Conservation (phyloP, 2,113 vertebrate species). For the Heloderma charlesbogerti region DNA sequence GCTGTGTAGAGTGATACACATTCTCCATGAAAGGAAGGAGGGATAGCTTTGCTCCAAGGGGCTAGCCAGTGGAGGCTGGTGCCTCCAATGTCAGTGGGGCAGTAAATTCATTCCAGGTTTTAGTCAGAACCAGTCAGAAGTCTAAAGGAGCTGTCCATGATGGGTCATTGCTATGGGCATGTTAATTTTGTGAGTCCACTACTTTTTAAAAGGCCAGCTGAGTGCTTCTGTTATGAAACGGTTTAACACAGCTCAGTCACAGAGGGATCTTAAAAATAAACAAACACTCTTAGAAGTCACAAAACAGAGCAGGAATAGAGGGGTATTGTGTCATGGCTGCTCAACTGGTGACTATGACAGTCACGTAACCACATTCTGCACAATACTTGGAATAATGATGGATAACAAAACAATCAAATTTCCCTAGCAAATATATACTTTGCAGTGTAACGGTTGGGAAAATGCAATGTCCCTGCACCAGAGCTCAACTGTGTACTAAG, state of each 20-base stretch:
- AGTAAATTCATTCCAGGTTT: too few species aligned
- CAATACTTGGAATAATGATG: neutral
- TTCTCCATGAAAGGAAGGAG: neutral
- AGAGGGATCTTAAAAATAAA: neutral
- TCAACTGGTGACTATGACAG: neutral
- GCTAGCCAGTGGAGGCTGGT: too few species aligned
- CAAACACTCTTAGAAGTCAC: neutral
- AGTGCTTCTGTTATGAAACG: neutral
- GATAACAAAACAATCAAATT: neutral
- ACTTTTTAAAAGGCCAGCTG: neutral
- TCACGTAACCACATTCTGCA: neutral
- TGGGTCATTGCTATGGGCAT: neutral
- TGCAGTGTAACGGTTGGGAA: neutral
- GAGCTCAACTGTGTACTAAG: neutral
- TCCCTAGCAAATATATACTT: neutral
- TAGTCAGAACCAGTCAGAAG: too few species aligned
- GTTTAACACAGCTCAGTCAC: neutral
- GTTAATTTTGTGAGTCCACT: neutral
- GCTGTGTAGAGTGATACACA: too few species aligned
- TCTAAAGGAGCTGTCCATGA: too few species aligned
- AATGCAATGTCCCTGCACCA: neutral
- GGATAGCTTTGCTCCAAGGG: too few species aligned
- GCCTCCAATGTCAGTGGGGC: too few species aligned
- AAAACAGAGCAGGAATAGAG: neutral
- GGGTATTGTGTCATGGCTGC: neutral